Evolutionary conservation across 2,888 invertebrate species (phyloP).

Genomic region (Cyclophora punctaria): DNA sequence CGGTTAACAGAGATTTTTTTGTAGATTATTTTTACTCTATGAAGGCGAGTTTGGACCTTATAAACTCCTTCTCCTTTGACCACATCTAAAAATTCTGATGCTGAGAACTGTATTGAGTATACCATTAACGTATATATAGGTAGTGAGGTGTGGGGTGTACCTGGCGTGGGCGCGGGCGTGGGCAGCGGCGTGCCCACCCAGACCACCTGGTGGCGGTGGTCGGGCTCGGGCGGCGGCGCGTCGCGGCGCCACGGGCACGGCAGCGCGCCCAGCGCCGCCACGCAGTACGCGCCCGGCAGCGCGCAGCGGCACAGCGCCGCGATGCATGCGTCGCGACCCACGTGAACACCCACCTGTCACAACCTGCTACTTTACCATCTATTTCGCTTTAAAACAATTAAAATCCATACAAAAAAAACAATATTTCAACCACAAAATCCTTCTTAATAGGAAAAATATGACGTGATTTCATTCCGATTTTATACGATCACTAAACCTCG

Average conservation of each 20-base stretch:
- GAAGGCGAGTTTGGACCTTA: too few relatives aligned
- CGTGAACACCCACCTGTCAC: conserved; percentile 50
- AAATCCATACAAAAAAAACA: too few relatives aligned
- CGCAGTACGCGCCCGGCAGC: conserved; percentile 94
- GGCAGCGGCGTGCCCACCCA: conserved; percentile 97
- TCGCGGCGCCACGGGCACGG: conserved; percentile 94
- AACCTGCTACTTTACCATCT: neutral
- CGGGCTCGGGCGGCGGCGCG: conserved; percentile 84
- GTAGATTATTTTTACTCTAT: conserved; percentile 1
- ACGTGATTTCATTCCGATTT: too few relatives aligned
- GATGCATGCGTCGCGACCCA: conserved; percentile 94
- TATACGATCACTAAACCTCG: too few relatives aligned
- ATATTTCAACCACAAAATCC: too few relatives aligned
- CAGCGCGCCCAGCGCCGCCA: conserved; percentile 83
- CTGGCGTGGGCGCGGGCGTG: conserved; percentile 84
- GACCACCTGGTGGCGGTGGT: conserved; percentile 94
- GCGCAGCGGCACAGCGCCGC: conserved; percentile 97
- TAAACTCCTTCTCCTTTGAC: too few relatives aligned
- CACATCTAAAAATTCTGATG: too few relatives aligned
- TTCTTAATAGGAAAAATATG: too few relatives aligned
- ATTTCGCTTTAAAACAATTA: too few relatives aligned
- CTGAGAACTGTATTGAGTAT: too few relatives aligned
- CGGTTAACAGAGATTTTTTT: neutral
- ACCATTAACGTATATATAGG: too few relatives aligned
- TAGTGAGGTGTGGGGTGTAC: conserved; percentile 32